Conservation (phyloP, 2,113 vertebrate species). For the Cryptotis parvus region DNA sequence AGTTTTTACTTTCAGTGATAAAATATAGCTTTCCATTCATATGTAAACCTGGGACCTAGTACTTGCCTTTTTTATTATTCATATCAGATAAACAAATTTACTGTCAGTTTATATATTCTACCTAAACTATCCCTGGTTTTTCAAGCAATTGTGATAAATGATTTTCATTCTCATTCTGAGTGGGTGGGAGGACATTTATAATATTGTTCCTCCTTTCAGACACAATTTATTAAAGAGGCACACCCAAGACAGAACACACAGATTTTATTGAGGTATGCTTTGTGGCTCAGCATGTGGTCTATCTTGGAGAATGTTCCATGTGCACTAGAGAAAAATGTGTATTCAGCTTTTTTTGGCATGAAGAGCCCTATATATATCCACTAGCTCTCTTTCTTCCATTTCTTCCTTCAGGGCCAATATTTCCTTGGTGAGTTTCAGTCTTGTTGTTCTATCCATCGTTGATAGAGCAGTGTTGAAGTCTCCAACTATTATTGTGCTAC, state of each 20-base stretch:
- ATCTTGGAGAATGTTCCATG: too few relatives aligned
- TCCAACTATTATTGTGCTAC: too few relatives aligned
- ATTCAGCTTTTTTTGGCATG: too few relatives aligned
- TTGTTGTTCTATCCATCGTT: too few relatives aligned
- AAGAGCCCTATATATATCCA: too few relatives aligned
- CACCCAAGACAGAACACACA: background rate
- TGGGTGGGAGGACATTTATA: background rate
- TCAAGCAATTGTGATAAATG: slow-evolving; percentile 66
- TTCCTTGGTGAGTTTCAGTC: too few relatives aligned
- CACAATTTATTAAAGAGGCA: slow-evolving; percentile 53
- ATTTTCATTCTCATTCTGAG: slow-evolving; percentile 46
- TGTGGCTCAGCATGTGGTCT: too few relatives aligned
- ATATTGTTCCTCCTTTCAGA: slow-evolving; percentile 53
- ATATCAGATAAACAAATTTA: slow-evolving; percentile 66
- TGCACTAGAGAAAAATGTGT: too few relatives aligned
- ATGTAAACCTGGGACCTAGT: background rate
- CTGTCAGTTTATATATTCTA: slow-evolving; percentile 44
- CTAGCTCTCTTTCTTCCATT: too few relatives aligned
- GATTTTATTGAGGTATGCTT: too few relatives aligned
- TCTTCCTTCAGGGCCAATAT: too few relatives aligned
- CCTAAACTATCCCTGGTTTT: slow-evolving; percentile 49
- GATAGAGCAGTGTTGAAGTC: too few relatives aligned
- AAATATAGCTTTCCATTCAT: background rate
- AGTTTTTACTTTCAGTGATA: background rate
- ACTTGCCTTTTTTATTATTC: slow-evolving; percentile 59